These are phyloP conservation scores for Enteromius mattozi DNA, from an alignment of 2,797 vertebrate species.

Conservation along the genomic window DNA sequence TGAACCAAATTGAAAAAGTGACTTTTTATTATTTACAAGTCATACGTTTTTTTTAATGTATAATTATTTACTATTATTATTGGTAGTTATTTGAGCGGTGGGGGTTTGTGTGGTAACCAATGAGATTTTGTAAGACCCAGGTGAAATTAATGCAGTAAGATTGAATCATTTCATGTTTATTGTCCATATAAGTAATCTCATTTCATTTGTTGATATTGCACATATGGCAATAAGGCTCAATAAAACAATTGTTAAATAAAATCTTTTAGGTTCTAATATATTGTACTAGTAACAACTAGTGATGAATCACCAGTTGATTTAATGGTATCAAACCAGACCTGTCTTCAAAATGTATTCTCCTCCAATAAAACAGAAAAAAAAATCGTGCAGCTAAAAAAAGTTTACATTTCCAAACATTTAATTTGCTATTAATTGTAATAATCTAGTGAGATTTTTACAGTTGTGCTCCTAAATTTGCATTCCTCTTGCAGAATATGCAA, in stretches of 20 bases:
- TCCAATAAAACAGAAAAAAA: background rate
- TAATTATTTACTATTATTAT: background rate
- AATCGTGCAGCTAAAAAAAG: background rate
- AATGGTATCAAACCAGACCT: background rate
- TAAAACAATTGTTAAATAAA: background rate
- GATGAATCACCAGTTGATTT: background rate
- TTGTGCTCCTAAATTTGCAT: too few species aligned
- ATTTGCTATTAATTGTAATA: too few species aligned
- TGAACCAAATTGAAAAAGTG: background rate
- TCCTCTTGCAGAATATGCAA: too few species aligned
- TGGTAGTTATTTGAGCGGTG: background rate
- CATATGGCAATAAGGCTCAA: background rate
- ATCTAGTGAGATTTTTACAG: background rate
- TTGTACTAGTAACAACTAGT: background rate
- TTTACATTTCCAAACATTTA: too few species aligned
- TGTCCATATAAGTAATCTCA: background rate
- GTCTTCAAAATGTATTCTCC: background rate
- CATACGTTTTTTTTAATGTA: too few species aligned
- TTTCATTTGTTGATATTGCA: background rate
- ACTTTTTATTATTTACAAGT: background rate
- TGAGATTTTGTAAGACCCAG: background rate
- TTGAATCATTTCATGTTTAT: background rate
- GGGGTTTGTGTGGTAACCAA: background rate
- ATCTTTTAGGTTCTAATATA: background rate
- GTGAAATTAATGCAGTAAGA: constrained; percentile 2